Conservation (phyloP, 2,113 vertebrate genomes). For the Setophaga kirtlandii region DNA sequence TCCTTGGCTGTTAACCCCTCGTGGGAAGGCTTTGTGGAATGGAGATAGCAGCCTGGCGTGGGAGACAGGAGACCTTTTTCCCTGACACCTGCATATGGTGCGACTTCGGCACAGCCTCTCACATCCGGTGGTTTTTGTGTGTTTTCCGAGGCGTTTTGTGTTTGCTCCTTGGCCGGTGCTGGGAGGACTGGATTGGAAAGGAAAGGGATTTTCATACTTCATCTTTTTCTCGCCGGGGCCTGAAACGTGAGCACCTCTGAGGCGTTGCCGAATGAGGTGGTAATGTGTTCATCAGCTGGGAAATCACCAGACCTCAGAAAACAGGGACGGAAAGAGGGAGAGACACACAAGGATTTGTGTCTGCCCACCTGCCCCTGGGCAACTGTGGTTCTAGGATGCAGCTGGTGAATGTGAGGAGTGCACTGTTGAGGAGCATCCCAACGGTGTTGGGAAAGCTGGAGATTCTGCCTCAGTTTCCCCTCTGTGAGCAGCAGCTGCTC, state of each 20-base stretch:
- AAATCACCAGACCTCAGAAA: slow-evolving; percentile 30
- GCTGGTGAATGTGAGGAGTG: fast-evolving
- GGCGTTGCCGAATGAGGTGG: slow-evolving; percentile 66
- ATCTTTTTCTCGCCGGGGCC: slow-evolving; percentile 60
- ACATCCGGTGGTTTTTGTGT: slow-evolving; percentile 38
- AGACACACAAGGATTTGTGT: not conserved
- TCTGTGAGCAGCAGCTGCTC: not conserved
- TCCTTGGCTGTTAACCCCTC: not conserved
- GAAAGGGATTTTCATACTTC: slow-evolving; percentile 72
- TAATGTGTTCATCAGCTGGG: slow-evolving; percentile 71
- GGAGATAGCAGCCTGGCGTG: slow-evolving; percentile 46
- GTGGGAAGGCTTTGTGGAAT: not conserved
- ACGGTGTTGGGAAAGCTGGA: not conserved
- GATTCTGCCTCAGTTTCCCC: not conserved
- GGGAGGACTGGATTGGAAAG: slow-evolving; percentile 66
- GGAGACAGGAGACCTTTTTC: slow-evolving; percentile 62
- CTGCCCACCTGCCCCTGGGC: not conserved
- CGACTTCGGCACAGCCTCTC: slow-evolving; percentile 39
- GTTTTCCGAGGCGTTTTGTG: slow-evolving; percentile 53
- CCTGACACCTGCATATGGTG: slow-evolving; percentile 69
- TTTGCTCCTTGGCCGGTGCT: slow-evolving; percentile 41
- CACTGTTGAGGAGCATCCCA: not conserved
- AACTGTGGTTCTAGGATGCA: not conserved
- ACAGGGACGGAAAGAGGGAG: not conserved
- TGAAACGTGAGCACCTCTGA: slow-evolving; percentile 62